Percentiles rank a stretch among this genome's conserved stretches.
Evolutionary conservation across 2,113 vertebrate genomes (phyloP).

Genomic region (Fukomys damarensis): DNA sequence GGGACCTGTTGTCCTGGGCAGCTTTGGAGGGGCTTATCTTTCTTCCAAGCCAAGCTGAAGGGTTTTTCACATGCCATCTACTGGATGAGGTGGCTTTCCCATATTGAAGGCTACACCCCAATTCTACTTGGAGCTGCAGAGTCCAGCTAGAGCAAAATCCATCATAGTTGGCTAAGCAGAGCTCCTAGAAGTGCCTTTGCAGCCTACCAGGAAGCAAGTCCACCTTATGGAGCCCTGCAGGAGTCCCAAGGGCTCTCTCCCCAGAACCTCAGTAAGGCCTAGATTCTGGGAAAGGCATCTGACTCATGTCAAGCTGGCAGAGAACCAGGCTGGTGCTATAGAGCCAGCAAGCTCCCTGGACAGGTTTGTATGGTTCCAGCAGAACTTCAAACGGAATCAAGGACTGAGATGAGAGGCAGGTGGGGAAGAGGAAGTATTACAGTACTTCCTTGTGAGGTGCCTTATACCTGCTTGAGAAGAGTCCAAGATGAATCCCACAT

Average conservation of each 20-base stretch:
- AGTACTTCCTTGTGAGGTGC: constrained; percentile 21
- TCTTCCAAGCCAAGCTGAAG: constrained; percentile 28
- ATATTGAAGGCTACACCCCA: neutral
- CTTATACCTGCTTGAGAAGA: constrained; percentile 32
- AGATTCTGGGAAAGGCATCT: constrained; percentile 56
- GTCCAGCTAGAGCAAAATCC: constrained; percentile 52
- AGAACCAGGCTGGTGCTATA: constrained; percentile 1
- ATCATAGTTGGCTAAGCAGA: constrained; percentile 23
- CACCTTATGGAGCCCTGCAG: constrained; percentile 21
- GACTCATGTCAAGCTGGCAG: constrained; percentile 50
- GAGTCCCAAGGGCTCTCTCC: constrained; percentile 24
- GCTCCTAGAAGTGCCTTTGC: constrained; percentile 37
- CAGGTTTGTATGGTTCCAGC: constrained; percentile 37
- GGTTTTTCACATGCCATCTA: neutral
- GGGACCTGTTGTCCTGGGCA: constrained; percentile 13
- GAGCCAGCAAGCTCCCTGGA: constrained; percentile 41
- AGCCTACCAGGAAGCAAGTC: constrained; percentile 38
- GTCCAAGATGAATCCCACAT: constrained; percentile 6
- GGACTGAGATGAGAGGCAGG: constrained; percentile 41
- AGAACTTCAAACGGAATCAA: constrained; percentile 54
- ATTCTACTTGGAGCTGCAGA: constrained; percentile 30
- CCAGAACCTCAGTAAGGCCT: constrained; percentile 47
- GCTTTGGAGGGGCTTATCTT: constrained; percentile 13
- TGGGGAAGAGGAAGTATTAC: constrained; percentile 51
- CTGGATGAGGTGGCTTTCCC: constrained; percentile 22